phyloP scores from a whole-genome alignment of 2,113 vertebrate species.

The Paedocypris sp. region DNA sequence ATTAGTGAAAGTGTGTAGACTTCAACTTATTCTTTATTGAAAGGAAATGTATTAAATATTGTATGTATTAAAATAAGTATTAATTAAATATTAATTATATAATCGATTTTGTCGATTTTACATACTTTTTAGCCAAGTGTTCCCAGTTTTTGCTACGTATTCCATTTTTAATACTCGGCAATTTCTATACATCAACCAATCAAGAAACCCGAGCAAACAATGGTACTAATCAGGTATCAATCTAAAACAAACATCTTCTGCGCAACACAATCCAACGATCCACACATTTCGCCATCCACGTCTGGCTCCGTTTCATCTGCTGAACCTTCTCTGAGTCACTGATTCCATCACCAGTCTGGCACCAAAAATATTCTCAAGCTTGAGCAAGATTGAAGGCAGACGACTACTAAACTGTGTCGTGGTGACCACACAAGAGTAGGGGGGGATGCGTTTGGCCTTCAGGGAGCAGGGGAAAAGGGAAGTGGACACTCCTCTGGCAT shows the following conservation, averaged over 20 bases:
- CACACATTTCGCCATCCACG: neutral
- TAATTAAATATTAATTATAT: too few relatives aligned
- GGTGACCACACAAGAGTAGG: neutral
- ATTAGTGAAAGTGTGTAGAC: too few relatives aligned
- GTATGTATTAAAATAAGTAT: too few relatives aligned
- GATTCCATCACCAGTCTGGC: neutral
- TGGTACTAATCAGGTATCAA: neutral
- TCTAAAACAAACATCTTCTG: conserved; percentile 33
- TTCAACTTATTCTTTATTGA: too few relatives aligned
- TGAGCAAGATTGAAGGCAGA: neutral
- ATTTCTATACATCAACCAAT: too few relatives aligned
- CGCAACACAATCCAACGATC: neutral
- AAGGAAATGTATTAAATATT: too few relatives aligned
- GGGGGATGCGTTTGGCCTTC: neutral
- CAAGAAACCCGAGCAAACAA: too few relatives aligned
- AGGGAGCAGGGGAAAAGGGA: neutral
- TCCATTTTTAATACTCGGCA: too few relatives aligned
- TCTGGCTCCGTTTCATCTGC: too few relatives aligned
- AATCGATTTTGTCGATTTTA: too few relatives aligned
- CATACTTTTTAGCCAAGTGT: too few relatives aligned
- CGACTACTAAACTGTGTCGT: neutral
- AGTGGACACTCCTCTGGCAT: conserved; percentile 3
- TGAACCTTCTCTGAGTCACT: neutral
- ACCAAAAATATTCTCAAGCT: neutral
- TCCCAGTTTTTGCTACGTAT: too few relatives aligned